These are phyloP conservation scores for Busseola fusca DNA, from an alignment of 2,888 invertebrate species.

Conservation along the genomic window DNA sequence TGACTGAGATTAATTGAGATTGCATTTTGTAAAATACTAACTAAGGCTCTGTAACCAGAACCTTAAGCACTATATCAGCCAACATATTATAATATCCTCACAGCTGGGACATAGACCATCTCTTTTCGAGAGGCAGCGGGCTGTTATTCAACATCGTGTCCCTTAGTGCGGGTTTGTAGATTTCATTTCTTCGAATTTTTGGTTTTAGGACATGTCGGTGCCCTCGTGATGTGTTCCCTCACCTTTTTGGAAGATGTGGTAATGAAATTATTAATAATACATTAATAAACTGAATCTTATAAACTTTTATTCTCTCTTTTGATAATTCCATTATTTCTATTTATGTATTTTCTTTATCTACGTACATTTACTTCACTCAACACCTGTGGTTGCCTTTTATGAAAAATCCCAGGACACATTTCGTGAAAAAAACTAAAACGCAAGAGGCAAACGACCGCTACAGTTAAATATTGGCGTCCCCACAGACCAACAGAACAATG, in stretches of 20 bases:
- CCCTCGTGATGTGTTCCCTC: too few relatives aligned
- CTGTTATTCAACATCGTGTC: too few relatives aligned
- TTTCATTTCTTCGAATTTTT: too few relatives aligned
- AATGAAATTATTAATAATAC: too few relatives aligned
- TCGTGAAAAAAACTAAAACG: slow-evolving; percentile 19
- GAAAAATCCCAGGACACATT: slow-evolving; percentile 7
- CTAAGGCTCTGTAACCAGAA: not conserved
- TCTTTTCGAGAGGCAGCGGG: too few relatives aligned
- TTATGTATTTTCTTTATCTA: not conserved
- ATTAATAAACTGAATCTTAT: not conserved
- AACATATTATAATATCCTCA: too few relatives aligned
- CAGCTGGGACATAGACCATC: too few relatives aligned
- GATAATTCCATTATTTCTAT: not conserved
- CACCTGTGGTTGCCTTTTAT: not conserved
- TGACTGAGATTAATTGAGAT: not conserved
- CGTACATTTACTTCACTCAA: not conserved
- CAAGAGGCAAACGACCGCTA: slow-evolving; percentile 22
- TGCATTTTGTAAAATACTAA: not conserved
- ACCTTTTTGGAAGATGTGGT: too few relatives aligned
- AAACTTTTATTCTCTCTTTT: not conserved
- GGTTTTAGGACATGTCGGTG: too few relatives aligned
- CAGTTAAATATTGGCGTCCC: slow-evolving; percentile 17
- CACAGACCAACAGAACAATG: slow-evolving; percentile 3
- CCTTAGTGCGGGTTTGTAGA: too few relatives aligned
- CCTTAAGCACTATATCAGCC: too few relatives aligned